Conservation (phyloP, 2,888 invertebrate species). For the Halictus quadricinctus region DNA sequence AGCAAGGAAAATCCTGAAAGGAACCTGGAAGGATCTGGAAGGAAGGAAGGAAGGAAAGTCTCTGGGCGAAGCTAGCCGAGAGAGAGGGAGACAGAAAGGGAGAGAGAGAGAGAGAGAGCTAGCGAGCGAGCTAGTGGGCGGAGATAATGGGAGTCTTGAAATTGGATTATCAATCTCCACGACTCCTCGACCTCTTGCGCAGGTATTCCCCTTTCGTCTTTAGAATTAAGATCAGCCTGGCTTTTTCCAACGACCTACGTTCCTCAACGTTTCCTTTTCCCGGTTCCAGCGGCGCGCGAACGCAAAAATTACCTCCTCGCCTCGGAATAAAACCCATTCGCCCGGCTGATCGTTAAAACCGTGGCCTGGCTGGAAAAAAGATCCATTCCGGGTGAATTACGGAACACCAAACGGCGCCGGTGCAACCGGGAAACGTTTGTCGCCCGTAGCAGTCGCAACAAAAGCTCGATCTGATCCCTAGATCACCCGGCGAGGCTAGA, state of each 20-base stretch:
- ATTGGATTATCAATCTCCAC: constrained; percentile 72
- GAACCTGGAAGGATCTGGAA: constrained; percentile 60
- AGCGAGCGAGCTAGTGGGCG: constrained; percentile 65
- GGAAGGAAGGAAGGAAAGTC: constrained; percentile 19
- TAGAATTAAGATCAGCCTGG: constrained; percentile 65
- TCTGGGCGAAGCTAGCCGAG: constrained; percentile 41
- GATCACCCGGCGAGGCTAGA: background rate
- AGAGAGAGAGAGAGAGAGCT: background rate
- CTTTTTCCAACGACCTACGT: constrained; percentile 50
- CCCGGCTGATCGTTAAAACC: constrained; percentile 5
- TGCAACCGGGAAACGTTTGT: background rate
- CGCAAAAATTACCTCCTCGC: background rate
- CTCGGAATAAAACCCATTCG: constrained; percentile 13
- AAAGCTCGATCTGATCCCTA: background rate
- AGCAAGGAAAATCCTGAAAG: constrained; percentile 64
- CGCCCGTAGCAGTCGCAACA: background rate
- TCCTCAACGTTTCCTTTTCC: constrained; percentile 36
- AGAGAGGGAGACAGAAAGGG: background rate
- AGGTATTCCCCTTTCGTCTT: constrained; percentile 65
- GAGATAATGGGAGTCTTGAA: constrained; percentile 72
- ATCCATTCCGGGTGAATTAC: background rate
- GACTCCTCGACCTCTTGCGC: constrained; percentile 62
- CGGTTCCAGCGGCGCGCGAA: constrained; percentile 18
- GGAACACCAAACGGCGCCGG: background rate
- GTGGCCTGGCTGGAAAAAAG: background rate